Percentiles rank a stretch among this genome's conserved stretches.
phyloP scores from a whole-genome alignment of 2,797 vertebrate genomes.

The Coreius guichenoti region DNA sequence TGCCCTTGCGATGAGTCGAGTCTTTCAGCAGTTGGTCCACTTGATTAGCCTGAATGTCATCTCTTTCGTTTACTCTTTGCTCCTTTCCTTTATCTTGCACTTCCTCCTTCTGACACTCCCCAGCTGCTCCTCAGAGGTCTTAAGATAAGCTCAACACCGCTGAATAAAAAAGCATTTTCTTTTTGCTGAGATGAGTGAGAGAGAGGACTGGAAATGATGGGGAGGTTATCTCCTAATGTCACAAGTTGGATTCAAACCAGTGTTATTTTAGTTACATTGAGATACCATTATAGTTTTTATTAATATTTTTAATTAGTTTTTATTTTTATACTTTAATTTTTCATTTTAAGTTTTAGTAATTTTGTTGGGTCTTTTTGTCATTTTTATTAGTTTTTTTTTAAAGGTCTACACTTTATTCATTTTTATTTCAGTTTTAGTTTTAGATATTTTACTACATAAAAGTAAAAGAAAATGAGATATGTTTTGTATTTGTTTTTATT shows the following conservation, averaged over 20 bases:
- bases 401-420: not conserved
- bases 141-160: not conserved
- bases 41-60: slow-evolving; percentile 38
- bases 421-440: not conserved
- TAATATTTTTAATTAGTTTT: not conserved
- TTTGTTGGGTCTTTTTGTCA: not conserved
- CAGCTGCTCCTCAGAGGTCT: slow-evolving; percentile 5
- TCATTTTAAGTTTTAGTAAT: too few relatives aligned
- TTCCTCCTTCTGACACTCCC: slow-evolving; percentile 10
- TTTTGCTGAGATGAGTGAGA: slow-evolving; percentile 3
- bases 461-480: not conserved
- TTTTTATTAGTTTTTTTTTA: not conserved
- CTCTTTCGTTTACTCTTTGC: not conserved
- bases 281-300: not conserved
- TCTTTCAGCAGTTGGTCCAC: slow-evolving; percentile 42
- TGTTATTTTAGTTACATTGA: not conserved
- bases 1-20: slow-evolving; percentile 37
- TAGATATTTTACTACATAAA: not conserved
- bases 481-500: not conserved
- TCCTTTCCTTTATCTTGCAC: slow-evolving; percentile 22
- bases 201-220: not conserved
- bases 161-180: not conserved
- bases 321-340: not conserved
- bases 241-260: not conserved
- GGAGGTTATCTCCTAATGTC: not conserved